A percentile compares a stretch with the other conserved stretches of the same genome.
phyloP scores from a whole-genome alignment of 2,113 vertebrate species.

The Micronisus gabar region DNA sequence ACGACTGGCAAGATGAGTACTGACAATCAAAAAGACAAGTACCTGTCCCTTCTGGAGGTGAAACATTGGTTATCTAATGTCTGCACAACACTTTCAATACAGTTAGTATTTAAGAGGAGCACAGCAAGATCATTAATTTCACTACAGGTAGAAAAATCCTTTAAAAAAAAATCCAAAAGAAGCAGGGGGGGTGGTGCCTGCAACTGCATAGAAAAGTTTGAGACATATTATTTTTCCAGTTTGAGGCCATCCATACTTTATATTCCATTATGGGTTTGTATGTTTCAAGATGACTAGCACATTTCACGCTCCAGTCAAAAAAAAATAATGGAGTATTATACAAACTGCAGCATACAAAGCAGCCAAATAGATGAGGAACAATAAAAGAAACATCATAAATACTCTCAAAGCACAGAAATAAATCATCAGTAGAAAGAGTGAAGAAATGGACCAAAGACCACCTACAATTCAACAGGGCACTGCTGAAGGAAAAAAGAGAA shows the following conservation, averaged over 20 bases:
- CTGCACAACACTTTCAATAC: background rate
- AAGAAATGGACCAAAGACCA: background rate
- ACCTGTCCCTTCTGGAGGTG: background rate
- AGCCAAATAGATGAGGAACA: constrained; percentile 24
- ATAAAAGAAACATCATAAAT: constrained; percentile 30
- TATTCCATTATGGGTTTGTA: background rate
- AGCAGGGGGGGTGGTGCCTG: background rate
- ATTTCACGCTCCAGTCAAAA: background rate
- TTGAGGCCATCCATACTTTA: background rate
- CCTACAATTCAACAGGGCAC: background rate
- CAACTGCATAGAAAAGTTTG: background rate
- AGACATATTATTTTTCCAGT: background rate
- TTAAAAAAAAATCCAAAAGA: background rate
- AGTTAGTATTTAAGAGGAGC: background rate
- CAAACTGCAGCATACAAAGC: constrained; percentile 3
- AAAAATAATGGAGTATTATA: background rate
- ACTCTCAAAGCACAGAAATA: constrained; percentile 20
- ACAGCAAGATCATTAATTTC: background rate
- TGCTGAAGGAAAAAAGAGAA: background rate
- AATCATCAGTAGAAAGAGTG: background rate
- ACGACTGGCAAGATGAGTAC: background rate
- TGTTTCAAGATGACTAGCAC: background rate
- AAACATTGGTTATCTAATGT: background rate
- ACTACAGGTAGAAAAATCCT: background rate
- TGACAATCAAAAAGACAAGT: background rate